These are phyloP conservation scores for Bostrychus sinensis DNA, from an alignment of 2,113 vertebrate species.

Conservation along the genomic window DNA sequence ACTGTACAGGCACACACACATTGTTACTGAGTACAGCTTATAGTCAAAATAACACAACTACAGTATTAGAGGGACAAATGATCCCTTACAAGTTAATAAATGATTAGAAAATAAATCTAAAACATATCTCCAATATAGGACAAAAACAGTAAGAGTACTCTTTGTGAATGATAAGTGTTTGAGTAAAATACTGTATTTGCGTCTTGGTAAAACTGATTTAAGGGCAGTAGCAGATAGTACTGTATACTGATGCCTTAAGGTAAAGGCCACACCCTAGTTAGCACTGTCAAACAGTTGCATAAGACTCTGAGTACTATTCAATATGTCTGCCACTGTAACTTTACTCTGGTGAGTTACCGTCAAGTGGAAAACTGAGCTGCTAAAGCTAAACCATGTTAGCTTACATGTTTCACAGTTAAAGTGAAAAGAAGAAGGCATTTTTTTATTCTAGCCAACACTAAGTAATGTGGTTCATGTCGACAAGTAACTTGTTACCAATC, in stretches of 20 bases:
- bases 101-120: background rate
- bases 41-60: background rate
- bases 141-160: background rate
- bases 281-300: background rate
- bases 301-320: slow-evolving; percentile 1
- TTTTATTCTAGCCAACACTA: background rate
- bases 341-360: background rate
- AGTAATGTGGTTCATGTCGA: too few relatives aligned
- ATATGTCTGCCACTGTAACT: background rate
- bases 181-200: background rate
- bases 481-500: too few relatives aligned
- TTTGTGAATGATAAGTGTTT: background rate
- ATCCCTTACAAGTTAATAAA: background rate
- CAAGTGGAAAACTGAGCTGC: background rate
- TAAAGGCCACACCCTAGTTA: background rate
- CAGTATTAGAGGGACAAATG: background rate
- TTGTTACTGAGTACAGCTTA: slow-evolving; percentile 2
- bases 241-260: background rate
- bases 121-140: background rate
- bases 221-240: background rate
- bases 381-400: background rate
- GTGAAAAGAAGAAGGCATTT: background rate
- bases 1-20: slow-evolving; percentile 3
- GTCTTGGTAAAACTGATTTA: background rate
- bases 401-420: background rate